phyloP scores from a whole-genome alignment of 2,113 vertebrate species.

The Ifrita kowaldi region DNA sequence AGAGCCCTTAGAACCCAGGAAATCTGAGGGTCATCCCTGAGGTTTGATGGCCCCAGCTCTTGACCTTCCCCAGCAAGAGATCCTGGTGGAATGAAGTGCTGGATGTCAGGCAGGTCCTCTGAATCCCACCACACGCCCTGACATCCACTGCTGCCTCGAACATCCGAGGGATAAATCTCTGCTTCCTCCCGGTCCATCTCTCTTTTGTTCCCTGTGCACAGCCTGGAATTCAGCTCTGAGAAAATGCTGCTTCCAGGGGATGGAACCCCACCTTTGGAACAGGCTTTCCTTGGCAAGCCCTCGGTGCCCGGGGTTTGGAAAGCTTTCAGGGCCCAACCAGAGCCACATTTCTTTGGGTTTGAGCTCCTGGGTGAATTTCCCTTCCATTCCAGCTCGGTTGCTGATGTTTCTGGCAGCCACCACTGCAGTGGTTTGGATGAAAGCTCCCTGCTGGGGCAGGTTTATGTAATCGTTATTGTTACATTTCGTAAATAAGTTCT shows the following conservation, averaged over 20 bases:
- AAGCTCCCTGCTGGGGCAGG: slow-evolving; percentile 28
- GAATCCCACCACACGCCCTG: not conserved
- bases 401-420: slow-evolving; percentile 28
- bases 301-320: not conserved
- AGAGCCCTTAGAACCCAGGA: not conserved
- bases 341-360: not conserved
- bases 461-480: slow-evolving; percentile 17
- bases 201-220: fast-evolving
- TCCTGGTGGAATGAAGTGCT: not conserved
- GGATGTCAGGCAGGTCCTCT: not conserved
- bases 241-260: not conserved
- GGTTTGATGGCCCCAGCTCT: not conserved
- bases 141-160: not conserved
- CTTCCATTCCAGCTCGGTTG: not conserved
- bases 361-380: slow-evolving; percentile 10
- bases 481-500: not conserved
- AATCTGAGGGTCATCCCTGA: not conserved
- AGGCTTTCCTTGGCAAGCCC: not conserved
- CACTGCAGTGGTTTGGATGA: slow-evolving; percentile 5
- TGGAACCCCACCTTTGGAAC: slow-evolving; percentile 13
- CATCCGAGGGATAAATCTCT: not conserved
- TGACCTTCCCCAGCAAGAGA: not conserved
- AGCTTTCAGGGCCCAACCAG: not conserved
- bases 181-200: not conserved
- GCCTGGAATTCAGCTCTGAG: not conserved